These are phyloP conservation scores for Drosophila anomalipes DNA, from an alignment of 2,888 invertebrate species.

Conservation along the genomic window DNA sequence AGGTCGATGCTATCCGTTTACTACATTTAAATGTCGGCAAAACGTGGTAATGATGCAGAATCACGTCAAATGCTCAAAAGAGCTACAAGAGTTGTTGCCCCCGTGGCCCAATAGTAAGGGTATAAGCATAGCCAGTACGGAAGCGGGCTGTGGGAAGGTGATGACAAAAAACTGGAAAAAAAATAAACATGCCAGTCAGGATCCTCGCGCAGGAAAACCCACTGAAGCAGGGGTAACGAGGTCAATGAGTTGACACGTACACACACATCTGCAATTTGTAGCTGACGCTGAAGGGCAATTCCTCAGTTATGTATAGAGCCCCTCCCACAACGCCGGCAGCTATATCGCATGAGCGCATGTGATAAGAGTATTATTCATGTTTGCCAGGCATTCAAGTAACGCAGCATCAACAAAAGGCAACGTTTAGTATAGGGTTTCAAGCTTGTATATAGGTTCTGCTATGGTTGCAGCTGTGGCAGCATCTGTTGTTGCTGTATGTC, in stretches of 20 bases:
- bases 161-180: conserved; percentile 15
- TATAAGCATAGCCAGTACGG: conserved; percentile 34
- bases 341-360: conserved; percentile 52
- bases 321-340: conserved; percentile 15
- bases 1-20: conserved; percentile 67
- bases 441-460: background rate
- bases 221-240: conserved; percentile 48
- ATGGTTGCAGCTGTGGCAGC: conserved; percentile 16
- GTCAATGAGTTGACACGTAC: conserved; percentile 78
- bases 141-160: conserved; percentile 24
- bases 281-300: conserved; percentile 56
- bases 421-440: conserved; percentile 34
- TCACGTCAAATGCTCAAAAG: conserved; percentile 38
- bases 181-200: conserved; percentile 33
- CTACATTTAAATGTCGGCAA: conserved; percentile 55
- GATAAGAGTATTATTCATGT: conserved; percentile 71
- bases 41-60: conserved; percentile 38
- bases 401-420: conserved; percentile 51
- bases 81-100: conserved; percentile 13
- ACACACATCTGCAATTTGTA: conserved; percentile 23
- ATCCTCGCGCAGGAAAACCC: conserved; percentile 4
- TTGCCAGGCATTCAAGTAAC: conserved; percentile 58
- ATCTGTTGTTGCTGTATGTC: conserved; percentile 19
- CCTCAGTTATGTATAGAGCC: conserved; percentile 41
- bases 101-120: conserved; percentile 7